Evolutionary conservation across 2,113 vertebrate species (phyloP).

Genomic region (Dissostichus mawsoni): DNA sequence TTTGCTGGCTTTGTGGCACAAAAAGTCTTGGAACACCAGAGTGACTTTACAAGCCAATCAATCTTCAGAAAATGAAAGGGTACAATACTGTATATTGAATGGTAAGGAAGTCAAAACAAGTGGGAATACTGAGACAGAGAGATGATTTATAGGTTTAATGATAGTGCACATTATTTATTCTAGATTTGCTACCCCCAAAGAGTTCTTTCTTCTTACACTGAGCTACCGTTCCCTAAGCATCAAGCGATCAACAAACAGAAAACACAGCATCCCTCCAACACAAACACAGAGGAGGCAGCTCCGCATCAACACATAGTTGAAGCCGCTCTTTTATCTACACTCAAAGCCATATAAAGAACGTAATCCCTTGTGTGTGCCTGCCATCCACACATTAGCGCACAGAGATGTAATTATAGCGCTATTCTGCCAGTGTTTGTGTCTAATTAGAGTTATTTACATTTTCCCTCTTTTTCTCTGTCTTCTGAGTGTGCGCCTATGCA

Average conservation of each 20-base stretch:
- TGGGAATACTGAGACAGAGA: conserved; percentile 35
- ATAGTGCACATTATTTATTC: conserved; percentile 69
- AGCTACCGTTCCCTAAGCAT: conserved; percentile 69
- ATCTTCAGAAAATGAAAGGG: conserved; percentile 37
- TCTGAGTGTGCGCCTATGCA: conserved; percentile 4
- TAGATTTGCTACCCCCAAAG: conserved; percentile 41
- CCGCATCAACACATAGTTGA: conserved; percentile 56
- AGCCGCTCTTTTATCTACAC: conserved; percentile 69
- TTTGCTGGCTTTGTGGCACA: conserved; percentile 50
- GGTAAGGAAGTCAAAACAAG: conserved; percentile 49
- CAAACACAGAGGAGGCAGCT: conserved; percentile 62
- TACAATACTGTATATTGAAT: conserved; percentile 28
- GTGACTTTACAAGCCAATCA: conserved; percentile 44
- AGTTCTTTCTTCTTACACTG: conserved; percentile 58
- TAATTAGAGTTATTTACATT: conserved; percentile 79
- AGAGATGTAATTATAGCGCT: conserved; percentile 77
- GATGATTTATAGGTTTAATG: conserved; percentile 73
- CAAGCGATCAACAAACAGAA: conserved; percentile 74
- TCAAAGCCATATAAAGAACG: conserved; percentile 67
- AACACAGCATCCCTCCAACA: conserved; percentile 69
- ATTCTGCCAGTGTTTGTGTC: conserved; percentile 70
- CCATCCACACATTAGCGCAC: conserved; percentile 70
- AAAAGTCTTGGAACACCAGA: conserved; percentile 39
- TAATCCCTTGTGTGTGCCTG: conserved; percentile 67
- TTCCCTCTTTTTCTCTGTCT: conserved; percentile 44